Base-by-base conservation (phyloP, 2,797 vertebrate species). In the Spinibarbus caldwelli region DNA sequence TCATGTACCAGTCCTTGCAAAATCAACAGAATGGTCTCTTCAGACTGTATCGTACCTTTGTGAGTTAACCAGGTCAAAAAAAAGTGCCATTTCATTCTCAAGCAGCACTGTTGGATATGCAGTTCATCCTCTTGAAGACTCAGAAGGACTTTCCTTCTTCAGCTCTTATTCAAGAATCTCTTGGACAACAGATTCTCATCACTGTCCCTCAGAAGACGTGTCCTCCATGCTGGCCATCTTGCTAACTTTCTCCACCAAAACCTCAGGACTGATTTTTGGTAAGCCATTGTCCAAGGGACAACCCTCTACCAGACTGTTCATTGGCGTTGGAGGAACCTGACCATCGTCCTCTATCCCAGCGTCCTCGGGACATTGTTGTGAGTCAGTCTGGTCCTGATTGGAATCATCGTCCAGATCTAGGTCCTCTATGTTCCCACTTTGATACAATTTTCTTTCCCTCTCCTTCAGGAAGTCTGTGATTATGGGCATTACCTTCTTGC, bases 281-380 rank as follows among this genome's bases (percentile, higher is more conserved):
- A 96, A 94, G 0, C 97, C 95, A n/a, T 89, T 93, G 0, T 97
- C 96, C 70, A 99, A 94, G 0, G 97, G 97, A 79, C 97, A 97
- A 31, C 98, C 97, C 2, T 99, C 97, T 83, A 98, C 97, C 90
- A 99, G 94, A 89, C 97, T 99, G 95, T 99, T 99, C 96, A 97
- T 96, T 0, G 98, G 98, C 0, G 98, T 98, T 0, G 97, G 97
- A 0, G 97, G 98, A 0, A 96, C 91, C 0, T 47, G 87, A 4
- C 89, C 89, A 54, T 93, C 93, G 31, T 92, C 94, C 64, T 92
- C 93, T 15, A 89, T 75, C 34, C 85, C 88, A 38, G 67, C 29
- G 2, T 92, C 90, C 36, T 91, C 90, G 19, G 59, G 43, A 79
- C 64, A 86, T 41, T 86, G 88, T 45, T 77, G 85, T 17, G 64